phyloP scores from a whole-genome alignment of 2,113 vertebrate genomes.

The Oncorhynchus clarkii region DNA sequence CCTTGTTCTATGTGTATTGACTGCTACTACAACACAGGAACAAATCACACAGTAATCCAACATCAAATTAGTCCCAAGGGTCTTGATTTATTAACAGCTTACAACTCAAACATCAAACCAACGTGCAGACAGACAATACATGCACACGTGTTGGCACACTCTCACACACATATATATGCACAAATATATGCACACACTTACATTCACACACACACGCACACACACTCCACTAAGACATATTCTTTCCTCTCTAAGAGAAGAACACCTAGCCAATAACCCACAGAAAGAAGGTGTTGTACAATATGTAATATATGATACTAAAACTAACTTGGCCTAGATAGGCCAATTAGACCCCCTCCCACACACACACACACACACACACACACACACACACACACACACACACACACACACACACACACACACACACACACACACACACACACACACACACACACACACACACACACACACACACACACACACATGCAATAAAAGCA shows the following conservation, averaged over 20 bases:
- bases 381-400: too few species aligned
- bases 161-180: constrained; percentile 6
- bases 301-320: constrained; percentile 66
- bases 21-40: constrained; percentile 63
- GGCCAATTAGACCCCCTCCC: constrained; percentile 61
- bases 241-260: constrained; percentile 58
- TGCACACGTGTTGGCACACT: constrained; percentile 46
- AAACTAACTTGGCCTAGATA: constrained; percentile 64
- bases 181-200: neutral
- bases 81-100: constrained; percentile 55
- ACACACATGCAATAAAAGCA: constrained; percentile 71
- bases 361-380: neutral
- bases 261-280: constrained; percentile 64
- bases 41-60: constrained; percentile 67
- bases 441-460: too few species aligned
- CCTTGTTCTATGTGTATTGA: constrained; percentile 63
- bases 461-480: constrained; percentile 8
- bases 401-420: too few species aligned
- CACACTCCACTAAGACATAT: constrained; percentile 38
- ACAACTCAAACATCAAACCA: constrained; percentile 65
- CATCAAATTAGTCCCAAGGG: constrained; percentile 48
- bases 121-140: constrained; percentile 63
- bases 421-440: too few species aligned
- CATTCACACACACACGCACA: constrained; percentile 10
- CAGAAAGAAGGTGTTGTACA: constrained; percentile 57